A percentile compares a stretch with the other conserved stretches of the same genome.
Conservation (phyloP, 2,113 vertebrate species). For the Crotalus tigris region DNA sequence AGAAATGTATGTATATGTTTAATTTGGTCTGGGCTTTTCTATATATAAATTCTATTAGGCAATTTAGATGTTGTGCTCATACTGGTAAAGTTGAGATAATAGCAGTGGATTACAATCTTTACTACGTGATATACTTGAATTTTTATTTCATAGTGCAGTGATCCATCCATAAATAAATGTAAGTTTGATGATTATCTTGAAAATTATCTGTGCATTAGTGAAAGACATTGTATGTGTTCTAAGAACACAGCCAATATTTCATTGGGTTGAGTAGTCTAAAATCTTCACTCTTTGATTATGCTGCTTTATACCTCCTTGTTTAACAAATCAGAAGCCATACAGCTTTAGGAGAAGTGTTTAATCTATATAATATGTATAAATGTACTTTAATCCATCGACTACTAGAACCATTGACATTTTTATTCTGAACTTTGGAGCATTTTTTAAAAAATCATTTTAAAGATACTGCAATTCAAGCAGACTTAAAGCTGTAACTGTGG, state of each 20-base stretch:
- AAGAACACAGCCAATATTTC: background rate
- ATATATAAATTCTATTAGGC: background rate
- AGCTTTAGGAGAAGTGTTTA: constrained; percentile 42
- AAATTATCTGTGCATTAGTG: background rate
- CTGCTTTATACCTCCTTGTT: constrained; percentile 43
- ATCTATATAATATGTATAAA: constrained; percentile 42
- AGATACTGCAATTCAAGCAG: constrained; percentile 43
- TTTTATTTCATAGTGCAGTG: constrained; percentile 15
- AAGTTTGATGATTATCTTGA: background rate
- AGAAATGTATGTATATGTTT: background rate
- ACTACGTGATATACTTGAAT: background rate
- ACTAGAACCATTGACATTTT: constrained; percentile 43
- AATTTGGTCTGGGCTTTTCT: background rate
- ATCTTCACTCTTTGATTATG: constrained; percentile 32
- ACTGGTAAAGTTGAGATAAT: background rate
- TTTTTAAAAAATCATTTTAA: constrained; percentile 37
- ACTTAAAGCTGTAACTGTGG: background rate
- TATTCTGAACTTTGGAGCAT: constrained; percentile 47
- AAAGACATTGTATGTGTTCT: background rate
- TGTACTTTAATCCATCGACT: constrained; percentile 41
- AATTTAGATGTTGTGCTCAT: background rate
- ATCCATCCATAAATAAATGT: background rate
- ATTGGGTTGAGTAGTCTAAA: background rate
- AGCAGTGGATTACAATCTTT: background rate
- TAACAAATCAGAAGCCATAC: constrained; percentile 49